Conservation (phyloP, 2,113 vertebrate species). For the Podocnemis expansa region DNA sequence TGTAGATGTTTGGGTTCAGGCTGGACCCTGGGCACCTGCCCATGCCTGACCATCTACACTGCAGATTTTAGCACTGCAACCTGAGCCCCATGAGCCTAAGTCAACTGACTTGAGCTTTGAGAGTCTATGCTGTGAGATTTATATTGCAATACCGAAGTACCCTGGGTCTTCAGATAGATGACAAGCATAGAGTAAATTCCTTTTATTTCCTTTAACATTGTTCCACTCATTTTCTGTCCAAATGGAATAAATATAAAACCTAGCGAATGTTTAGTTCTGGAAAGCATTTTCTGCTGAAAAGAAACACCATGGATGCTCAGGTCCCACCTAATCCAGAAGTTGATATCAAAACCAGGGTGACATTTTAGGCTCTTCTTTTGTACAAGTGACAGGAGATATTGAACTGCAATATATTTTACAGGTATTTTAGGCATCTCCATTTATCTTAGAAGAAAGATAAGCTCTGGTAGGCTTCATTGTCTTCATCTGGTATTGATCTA, state of each 20-base stretch:
- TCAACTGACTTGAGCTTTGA: not conserved
- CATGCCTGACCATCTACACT: not conserved
- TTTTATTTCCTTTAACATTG: not conserved
- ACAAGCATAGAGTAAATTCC: not conserved
- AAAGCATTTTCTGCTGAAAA: not conserved
- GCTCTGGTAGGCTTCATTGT: accelerated
- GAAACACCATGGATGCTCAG: accelerated
- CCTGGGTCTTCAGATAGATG: not conserved
- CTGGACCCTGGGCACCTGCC: not conserved
- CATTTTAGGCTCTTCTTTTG: not conserved
- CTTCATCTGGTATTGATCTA: accelerated
- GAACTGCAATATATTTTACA: accelerated
- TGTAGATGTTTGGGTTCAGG: too few species aligned
- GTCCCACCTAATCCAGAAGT: accelerated
- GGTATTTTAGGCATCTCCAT: accelerated
- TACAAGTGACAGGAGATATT: not conserved
- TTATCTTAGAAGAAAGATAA: accelerated
- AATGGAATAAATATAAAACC: not conserved
- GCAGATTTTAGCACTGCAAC: not conserved
- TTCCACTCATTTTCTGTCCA: not conserved
- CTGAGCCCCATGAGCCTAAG: not conserved
- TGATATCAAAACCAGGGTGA: not conserved
- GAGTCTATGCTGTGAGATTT: not conserved
- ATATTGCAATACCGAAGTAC: not conserved
- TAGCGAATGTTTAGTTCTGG: not conserved